A percentile compares a stretch with the other conserved stretches of the same genome.
These are phyloP conservation scores for Lycocerus yunnanus DNA, from an alignment of 2,888 invertebrate species.

Conservation along the genomic window DNA sequence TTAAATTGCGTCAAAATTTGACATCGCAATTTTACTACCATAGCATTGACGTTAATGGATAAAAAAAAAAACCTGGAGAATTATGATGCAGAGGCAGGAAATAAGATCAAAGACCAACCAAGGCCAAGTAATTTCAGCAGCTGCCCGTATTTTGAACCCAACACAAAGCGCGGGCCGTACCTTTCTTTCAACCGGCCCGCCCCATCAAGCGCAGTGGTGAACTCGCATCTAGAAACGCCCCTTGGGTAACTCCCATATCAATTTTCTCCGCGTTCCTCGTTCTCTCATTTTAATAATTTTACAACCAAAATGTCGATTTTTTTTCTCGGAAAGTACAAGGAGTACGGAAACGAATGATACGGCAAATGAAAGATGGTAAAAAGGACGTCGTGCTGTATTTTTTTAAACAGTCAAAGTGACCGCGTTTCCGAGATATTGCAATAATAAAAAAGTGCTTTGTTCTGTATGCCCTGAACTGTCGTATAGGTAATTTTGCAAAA, in stretches of 20 bases:
- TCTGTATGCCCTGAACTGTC: not conserved
- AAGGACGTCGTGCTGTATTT: slow-evolving; percentile 4
- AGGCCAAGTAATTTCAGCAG: slow-evolving; percentile 10
- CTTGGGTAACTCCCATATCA: slow-evolving; percentile 1
- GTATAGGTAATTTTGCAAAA: no score
- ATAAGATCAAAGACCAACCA: slow-evolving; percentile 11
- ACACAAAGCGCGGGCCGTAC: slow-evolving; percentile 7
- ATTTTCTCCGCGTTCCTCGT: slow-evolving; percentile 1
- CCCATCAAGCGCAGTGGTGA: not conserved
- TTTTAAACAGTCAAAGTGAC: not conserved
- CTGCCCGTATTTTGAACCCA: slow-evolving; percentile 13
- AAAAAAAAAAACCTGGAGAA: not conserved
- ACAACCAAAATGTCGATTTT: slow-evolving; percentile 4
- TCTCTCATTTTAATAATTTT: not conserved
- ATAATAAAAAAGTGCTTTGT: not conserved
- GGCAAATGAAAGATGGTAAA: not conserved
- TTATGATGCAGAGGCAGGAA: not conserved
- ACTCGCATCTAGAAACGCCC: not conserved
- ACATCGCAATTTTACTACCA: not conserved
- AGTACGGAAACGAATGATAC: not conserved
- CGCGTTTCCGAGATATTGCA: not conserved
- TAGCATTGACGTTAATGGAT: not conserved
- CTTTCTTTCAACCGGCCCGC: not conserved
- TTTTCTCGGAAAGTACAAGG: not conserved
- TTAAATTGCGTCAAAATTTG: not conserved